A percentile compares a stretch with the other conserved stretches of the same genome.
phyloP scores from a whole-genome alignment of 2,888 invertebrate genomes.

The Eurois occulta region DNA sequence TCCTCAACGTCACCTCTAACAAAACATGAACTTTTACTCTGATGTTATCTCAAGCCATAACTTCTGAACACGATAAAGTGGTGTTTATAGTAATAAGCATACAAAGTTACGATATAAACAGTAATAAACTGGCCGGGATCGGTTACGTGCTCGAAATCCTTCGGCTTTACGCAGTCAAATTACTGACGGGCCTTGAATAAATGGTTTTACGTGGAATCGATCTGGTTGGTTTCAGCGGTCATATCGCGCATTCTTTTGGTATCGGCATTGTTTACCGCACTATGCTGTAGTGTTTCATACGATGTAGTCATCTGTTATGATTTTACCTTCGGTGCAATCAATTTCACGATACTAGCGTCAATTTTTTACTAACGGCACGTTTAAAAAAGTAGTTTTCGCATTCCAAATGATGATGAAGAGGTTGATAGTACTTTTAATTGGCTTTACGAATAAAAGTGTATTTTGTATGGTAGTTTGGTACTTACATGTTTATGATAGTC shows the following conservation, averaged over 20 bases:
- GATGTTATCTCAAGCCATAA: slow-evolving; percentile 36
- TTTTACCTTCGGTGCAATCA: background rate
- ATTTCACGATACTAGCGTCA: background rate
- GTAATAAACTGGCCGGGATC: slow-evolving; percentile 46
- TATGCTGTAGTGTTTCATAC: background rate
- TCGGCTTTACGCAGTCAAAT: slow-evolving; percentile 43
- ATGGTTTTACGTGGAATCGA: slow-evolving; percentile 21
- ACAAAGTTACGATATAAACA: slow-evolving; percentile 51
- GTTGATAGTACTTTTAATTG: background rate
- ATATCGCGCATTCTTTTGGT: slow-evolving; percentile 11
- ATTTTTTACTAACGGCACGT: background rate
- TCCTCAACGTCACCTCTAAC: slow-evolving; percentile 20
- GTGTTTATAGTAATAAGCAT: slow-evolving; percentile 55
- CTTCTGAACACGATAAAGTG: slow-evolving; percentile 43
- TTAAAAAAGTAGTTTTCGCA: background rate
- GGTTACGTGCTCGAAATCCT: slow-evolving; percentile 51
- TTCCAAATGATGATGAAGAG: background rate
- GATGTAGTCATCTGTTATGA: background rate
- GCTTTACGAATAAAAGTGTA: background rate
- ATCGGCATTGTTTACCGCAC: background rate
- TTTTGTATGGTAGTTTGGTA: too few species aligned
- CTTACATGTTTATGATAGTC: background rate
- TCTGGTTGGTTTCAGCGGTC: background rate
- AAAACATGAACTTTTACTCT: slow-evolving; percentile 29
- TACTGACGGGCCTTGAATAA: slow-evolving; percentile 26